Percentiles rank a stretch among this genome's conserved stretches.
Conservation (phyloP, 2,888 invertebrate genomes). For the Heliothis peltigera region DNA sequence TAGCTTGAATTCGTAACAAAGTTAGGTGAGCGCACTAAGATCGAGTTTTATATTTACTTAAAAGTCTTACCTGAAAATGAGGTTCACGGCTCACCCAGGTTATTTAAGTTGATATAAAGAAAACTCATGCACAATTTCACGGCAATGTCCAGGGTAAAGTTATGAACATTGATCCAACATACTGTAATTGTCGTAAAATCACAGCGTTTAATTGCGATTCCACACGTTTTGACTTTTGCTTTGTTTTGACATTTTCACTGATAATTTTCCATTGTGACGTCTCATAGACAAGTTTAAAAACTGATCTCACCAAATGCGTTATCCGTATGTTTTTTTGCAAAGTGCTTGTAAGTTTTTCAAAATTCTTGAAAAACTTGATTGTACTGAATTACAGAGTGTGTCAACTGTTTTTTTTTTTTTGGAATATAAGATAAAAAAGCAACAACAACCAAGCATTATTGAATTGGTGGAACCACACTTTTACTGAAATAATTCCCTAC, state of each 20-base stretch:
- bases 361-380: neutral
- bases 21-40: too few species aligned
- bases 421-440: neutral
- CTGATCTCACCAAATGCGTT: neutral
- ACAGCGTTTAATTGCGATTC: neutral
- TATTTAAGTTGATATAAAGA: conserved; percentile 2
- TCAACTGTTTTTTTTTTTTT: neutral
- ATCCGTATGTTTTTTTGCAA: too few species aligned
- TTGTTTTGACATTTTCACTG: conserved; percentile 32
- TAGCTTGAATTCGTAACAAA: too few species aligned
- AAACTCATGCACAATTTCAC: conserved; percentile 5
- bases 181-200: neutral
- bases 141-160: neutral
- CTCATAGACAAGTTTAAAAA: neutral
- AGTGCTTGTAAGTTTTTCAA: too few species aligned
- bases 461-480: neutral
- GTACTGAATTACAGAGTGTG: too few species aligned
- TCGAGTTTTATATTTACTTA: too few species aligned
- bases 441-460: too few species aligned
- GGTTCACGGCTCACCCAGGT: neutral
- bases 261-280: conserved; percentile 11
- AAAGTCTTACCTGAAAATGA: neutral
- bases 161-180: conserved; percentile 6
- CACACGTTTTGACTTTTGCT: conserved; percentile 10
- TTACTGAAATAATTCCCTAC: neutral